These are phyloP conservation scores for Trypoxylon attenuatum DNA, from an alignment of 2,888 invertebrate genomes.

Conservation along the genomic window DNA sequence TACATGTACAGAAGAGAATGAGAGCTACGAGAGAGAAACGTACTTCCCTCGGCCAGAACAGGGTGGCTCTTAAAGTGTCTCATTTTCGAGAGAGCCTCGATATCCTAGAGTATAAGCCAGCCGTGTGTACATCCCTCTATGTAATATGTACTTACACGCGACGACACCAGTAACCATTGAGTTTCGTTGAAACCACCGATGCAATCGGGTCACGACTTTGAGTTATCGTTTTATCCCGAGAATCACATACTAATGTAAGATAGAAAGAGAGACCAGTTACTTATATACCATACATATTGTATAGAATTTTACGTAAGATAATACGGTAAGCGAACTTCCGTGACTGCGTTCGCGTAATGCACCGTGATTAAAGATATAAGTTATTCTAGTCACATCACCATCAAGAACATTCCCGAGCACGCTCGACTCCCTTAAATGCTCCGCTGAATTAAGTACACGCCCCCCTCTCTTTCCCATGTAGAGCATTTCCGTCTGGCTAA, in stretches of 20 bases:
- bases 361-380: constrained; percentile 7
- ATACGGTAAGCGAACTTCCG: not conserved
- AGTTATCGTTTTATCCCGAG: not conserved
- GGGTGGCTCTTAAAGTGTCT: constrained; percentile 43
- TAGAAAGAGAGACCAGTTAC: not conserved
- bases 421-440: constrained; percentile 5
- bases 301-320: no score
- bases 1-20: constrained; percentile 16
- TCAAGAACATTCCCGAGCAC: constrained; percentile 13
- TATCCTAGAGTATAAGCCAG: constrained; percentile 3
- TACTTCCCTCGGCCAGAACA: constrained; percentile 21
- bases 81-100: not conserved
- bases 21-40: constrained; percentile 26
- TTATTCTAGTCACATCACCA: not conserved
- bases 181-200: not conserved
- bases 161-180: not conserved
- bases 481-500: no score
- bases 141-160: not conserved
- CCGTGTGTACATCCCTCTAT: no score
- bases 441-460: not conserved
- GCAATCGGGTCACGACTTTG: not conserved
- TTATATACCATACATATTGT: not conserved
- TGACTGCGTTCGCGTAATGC: not conserved
- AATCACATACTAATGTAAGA: not conserved
- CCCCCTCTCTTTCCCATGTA: constrained; percentile 3